Conservation (phyloP, 2,888 invertebrate genomes). For the Pardosa pseudoannulata region DNA sequence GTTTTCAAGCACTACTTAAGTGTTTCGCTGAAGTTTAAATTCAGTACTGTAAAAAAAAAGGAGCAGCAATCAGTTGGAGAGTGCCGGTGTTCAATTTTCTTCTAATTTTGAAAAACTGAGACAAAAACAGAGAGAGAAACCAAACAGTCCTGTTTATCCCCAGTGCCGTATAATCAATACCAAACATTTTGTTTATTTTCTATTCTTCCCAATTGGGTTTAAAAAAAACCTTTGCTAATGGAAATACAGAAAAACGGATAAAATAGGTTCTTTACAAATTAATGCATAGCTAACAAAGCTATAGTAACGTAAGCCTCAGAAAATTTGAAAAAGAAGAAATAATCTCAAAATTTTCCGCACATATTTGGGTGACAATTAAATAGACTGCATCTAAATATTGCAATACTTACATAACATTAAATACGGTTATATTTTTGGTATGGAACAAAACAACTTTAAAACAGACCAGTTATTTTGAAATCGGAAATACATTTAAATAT, state of each 20-base stretch:
- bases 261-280: neutral
- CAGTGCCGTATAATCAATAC: neutral
- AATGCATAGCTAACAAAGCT: neutral
- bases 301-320: neutral
- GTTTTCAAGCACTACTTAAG: neutral
- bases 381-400: too few relatives aligned
- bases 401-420: too few relatives aligned
- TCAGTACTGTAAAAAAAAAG: constrained; percentile 12
- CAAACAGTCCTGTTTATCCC: constrained; percentile 11
- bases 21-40: constrained; percentile 1
- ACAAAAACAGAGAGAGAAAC: constrained; percentile 54
- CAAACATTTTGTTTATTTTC: neutral
- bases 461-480: too few relatives aligned
- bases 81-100: constrained; percentile 54
- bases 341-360: neutral
- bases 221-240: neutral
- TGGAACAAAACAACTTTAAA: too few relatives aligned
- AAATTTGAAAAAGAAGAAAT: neutral
- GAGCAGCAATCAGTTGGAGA: constrained; percentile 40
- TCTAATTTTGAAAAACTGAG: constrained; percentile 51
- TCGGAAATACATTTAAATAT: too few relatives aligned
- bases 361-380: too few relatives aligned
- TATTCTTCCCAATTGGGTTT: neutral
- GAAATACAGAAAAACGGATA: neutral
- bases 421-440: too few relatives aligned